These are phyloP conservation scores for Colletes collaris DNA, from an alignment of 2,888 invertebrate genomes.

Conservation along the genomic window DNA sequence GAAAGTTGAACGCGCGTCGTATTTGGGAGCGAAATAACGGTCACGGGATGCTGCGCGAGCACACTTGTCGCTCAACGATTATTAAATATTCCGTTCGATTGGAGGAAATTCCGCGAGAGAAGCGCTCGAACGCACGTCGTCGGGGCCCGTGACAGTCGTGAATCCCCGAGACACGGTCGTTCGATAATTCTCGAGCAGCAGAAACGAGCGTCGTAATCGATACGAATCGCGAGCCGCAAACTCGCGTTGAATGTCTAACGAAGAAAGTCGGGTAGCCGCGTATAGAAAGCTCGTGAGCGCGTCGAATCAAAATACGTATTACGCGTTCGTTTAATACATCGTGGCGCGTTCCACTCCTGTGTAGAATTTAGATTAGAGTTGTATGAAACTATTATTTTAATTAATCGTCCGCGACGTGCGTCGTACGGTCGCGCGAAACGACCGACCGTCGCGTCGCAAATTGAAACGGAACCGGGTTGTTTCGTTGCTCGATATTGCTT, in stretches of 20 bases:
- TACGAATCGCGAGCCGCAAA: constrained; percentile 7
- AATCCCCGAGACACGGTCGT: not conserved
- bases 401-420: too few relatives aligned
- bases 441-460: too few relatives aligned
- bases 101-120: not conserved
- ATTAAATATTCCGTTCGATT: constrained; percentile 7
- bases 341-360: not conserved
- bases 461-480: too few relatives aligned
- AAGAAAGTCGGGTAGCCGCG: constrained; percentile 8
- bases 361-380: not conserved
- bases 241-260: constrained; percentile 9
- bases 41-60: constrained; percentile 55
- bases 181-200: too few relatives aligned
- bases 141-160: too few relatives aligned
- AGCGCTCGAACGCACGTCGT: not conserved
- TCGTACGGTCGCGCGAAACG: too few relatives aligned
- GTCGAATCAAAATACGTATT: not conserved
- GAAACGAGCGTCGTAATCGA: not conserved
- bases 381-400: not conserved
- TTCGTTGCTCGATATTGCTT: too few relatives aligned
- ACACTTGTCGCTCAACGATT: constrained; percentile 37
- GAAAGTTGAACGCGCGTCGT: too few relatives aligned
- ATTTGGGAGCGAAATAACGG: constrained; percentile 37
- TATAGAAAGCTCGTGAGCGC: not conserved
- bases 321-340: not conserved